Evolutionary conservation across 1,140 invertebrate genomes (phyloP), one percentile per base, ranked within the genome.

Genomic region (Phthorimaea operculella): DNA sequence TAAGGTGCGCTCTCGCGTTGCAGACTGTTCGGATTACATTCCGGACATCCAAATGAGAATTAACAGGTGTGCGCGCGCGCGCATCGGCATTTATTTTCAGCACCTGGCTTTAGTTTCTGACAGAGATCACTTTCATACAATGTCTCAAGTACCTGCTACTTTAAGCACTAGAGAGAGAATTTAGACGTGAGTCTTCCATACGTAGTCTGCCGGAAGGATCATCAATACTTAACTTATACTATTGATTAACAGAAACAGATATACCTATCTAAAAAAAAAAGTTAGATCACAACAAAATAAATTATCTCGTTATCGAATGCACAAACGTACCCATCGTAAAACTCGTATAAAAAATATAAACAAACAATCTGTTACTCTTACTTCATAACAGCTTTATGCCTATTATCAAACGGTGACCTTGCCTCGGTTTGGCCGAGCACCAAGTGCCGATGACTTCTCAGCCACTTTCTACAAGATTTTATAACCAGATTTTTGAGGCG

Each of bases 381-480:
- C 66, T 66, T 73, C 70, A 73, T 74, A 66, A 76, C 68, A 59
- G 64, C 57, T 63, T 58, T 57, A 62, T 62, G 70, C 54, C 68
- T 72, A 73, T 79, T 81, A 78, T 79, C 71, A 71, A 74, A 72
- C 63, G 60, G 66, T 62, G 76, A 79, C 79, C 79, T 83, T 83
- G 79, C 68, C 68, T 68, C 72, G 62, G 63, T 68, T 79, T 79
- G 76, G 68, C 72, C 63, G 68, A 64, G 61, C 55, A 71, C 68
- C 74, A 71, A 75, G 64, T 72, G 72, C 65, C 72, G 70, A 76
- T 79, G 73, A 78, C 75, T 76, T 55, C 76, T 70, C 64, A 65
- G 60, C 57, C 62, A 60, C 73, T 77, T 76, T 79, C 70, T 76
- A 72, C 54, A 59, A 58, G 59, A 64, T 68, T 68, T 70, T 71